Percentiles rank a stretch among this genome's conserved stretches.
These are phyloP conservation scores for Pteruthius melanotis DNA, from an alignment of 2,113 vertebrate species.

Conservation along the genomic window DNA sequence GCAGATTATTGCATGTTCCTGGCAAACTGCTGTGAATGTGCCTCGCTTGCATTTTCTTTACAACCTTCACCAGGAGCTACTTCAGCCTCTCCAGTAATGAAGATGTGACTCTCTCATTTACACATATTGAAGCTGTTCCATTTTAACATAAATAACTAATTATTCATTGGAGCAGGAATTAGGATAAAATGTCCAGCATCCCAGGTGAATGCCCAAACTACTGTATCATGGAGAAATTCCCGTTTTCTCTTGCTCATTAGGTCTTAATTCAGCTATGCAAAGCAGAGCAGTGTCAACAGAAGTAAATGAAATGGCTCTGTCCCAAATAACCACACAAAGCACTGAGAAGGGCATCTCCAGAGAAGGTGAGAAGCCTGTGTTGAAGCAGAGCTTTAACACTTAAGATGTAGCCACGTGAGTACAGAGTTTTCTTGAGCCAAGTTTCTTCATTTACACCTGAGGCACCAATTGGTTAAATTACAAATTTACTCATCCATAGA, in stretches of 20 bases:
- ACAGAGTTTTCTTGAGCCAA: background rate
- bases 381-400: background rate
- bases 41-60: slow-evolving; percentile 1
- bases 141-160: slow-evolving; percentile 26
- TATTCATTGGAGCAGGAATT: background rate
- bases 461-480: background rate
- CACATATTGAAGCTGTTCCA: background rate
- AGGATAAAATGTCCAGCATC: background rate
- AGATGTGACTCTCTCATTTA: slow-evolving; percentile 29
- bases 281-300: background rate
- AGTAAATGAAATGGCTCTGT: slow-evolving; percentile 10
- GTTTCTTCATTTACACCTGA: background rate
- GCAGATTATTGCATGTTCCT: background rate
- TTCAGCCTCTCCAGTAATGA: slow-evolving; percentile 22
- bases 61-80: background rate
- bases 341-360: background rate
- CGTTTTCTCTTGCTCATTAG: background rate
- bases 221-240: background rate
- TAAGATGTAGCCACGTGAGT: background rate
- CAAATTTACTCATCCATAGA: background rate
- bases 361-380: background rate
- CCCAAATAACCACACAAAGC: background rate
- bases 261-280: slow-evolving; percentile 5
- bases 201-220: background rate
- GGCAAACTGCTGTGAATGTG: slow-evolving; percentile 22